Evolutionary conservation across 92 coral and sea anemone genomes (phyloP).

Genomic region (Plumapathes pennacea): DNA sequence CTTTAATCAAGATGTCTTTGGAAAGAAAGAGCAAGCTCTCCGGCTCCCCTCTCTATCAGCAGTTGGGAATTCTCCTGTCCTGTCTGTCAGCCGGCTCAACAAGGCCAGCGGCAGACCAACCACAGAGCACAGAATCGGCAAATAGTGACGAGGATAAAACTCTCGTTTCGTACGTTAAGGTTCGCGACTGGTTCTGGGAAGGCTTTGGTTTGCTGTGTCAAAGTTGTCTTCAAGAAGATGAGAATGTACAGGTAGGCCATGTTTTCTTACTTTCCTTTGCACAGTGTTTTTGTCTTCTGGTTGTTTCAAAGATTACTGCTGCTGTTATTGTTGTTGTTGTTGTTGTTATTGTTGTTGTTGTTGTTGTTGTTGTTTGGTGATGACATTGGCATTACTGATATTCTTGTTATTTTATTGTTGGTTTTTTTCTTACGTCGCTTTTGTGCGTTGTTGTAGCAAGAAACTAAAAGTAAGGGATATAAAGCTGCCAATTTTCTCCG

Average conservation of each 20-base stretch:
- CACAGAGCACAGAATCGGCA: background rate
- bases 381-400: too few species aligned
- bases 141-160: constrained; percentile 4
- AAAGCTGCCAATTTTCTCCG: too few species aligned
- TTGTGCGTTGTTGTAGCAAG: too few species aligned
- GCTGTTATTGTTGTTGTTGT: too few species aligned
- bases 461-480: too few species aligned
- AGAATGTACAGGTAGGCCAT: constrained; percentile 2
- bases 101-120: too few species aligned
- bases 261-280: too few species aligned
- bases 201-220: constrained; percentile 50
- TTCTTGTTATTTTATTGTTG: background rate
- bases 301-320: too few species aligned
- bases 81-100: constrained; percentile 25
- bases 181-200: constrained; percentile 71
- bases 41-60: constrained; percentile 42
- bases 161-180: constrained; percentile 2
- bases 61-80: constrained; percentile 49
- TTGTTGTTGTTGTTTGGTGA: too few species aligned
- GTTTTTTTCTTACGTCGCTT: constrained; percentile 1
- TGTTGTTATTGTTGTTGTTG: too few species aligned
- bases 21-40: constrained; percentile 47
- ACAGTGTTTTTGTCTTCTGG: too few species aligned
- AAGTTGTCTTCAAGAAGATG: constrained; percentile 7
- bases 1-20: constrained; percentile 49